A percentile compares a stretch with the other conserved stretches of the same genome.
These are phyloP conservation scores for Periophthalmus magnuspinnatus DNA, from an alignment of 2,797 vertebrate species.

Conservation along the genomic window DNA sequence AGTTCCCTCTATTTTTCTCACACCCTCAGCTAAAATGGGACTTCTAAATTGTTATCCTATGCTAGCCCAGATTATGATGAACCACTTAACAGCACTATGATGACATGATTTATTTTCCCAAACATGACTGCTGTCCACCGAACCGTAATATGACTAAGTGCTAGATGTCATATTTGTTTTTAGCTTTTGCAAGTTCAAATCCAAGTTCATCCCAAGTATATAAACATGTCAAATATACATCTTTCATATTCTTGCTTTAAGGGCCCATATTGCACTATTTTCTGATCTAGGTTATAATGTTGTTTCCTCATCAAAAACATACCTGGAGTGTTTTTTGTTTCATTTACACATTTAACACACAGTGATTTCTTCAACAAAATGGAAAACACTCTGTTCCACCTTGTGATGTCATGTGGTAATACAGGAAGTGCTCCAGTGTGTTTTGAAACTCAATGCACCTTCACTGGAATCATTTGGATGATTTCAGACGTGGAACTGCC, in stretches of 20 bases:
- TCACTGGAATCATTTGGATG: too few species aligned
- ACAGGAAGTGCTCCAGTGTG: too few species aligned
- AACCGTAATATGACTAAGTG: conserved; percentile 21
- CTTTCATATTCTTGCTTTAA: neutral
- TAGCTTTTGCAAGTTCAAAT: conserved; percentile 17
- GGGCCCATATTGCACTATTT: too few species aligned
- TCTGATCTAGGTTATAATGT: too few species aligned
- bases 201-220: conserved; percentile 25
- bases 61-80: conserved; percentile 39
- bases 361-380: too few species aligned
- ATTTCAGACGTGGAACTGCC: too few species aligned
- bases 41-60: conserved; percentile 36
- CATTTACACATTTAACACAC: too few species aligned
- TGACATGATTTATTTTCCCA: conserved; percentile 47
- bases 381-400: too few species aligned
- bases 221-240: conserved; percentile 1
- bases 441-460: too few species aligned
- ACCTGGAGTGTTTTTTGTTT: too few species aligned
- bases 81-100: conserved; percentile 28
- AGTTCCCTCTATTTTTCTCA: conserved; percentile 33
- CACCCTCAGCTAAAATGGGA: conserved; percentile 51
- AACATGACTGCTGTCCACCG: conserved; percentile 25
- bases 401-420: too few species aligned
- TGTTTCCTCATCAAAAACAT: too few species aligned
- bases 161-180: conserved; percentile 34